phyloP scores from a whole-genome alignment of 2,113 vertebrate genomes.

The Vimba vimba region DNA sequence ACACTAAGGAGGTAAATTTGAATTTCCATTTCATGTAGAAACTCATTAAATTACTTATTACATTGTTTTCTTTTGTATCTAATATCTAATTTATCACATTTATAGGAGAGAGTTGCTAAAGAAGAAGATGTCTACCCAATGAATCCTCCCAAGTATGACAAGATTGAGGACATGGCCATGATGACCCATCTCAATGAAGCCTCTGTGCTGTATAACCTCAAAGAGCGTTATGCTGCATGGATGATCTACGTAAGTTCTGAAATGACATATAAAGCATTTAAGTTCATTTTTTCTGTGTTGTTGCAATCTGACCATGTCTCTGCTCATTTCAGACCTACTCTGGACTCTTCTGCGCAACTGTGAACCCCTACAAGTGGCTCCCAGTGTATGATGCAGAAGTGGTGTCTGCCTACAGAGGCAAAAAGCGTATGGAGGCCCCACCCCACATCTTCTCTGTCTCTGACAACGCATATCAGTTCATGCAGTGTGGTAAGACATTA shows the following conservation, averaged over 20 bases:
- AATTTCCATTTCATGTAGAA: not conserved
- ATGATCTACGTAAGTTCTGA: conserved; percentile 65
- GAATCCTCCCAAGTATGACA: conserved; percentile 78
- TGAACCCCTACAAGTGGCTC: conserved; percentile 88
- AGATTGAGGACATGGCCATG: conserved; percentile 86
- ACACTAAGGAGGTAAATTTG: conserved; percentile 71
- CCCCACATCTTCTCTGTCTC: conserved; percentile 58
- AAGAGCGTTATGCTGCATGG: conserved; percentile 85
- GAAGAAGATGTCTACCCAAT: conserved; percentile 74
- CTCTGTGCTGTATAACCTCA: conserved; percentile 83
- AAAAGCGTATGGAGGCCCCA: conserved; percentile 72
- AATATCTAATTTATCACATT: not conserved
- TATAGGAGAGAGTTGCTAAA: conserved; percentile 68
- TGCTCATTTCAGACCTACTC: conserved; percentile 80
- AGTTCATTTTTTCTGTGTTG: not conserved
- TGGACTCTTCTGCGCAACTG: conserved; percentile 85
- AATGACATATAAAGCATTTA: not conserved
- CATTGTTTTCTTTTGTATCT: not conserved
- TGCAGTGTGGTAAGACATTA: conserved; percentile 35
- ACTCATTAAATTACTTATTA: not conserved
- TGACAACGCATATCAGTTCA: conserved; percentile 52
- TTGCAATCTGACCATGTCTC: not conserved
- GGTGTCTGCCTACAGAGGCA: conserved; percentile 74
- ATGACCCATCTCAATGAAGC: conserved; percentile 83
- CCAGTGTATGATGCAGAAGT: conserved; percentile 82